Evolutionary conservation across 2,113 vertebrate species (phyloP).

Genomic region (Clarias magur): DNA sequence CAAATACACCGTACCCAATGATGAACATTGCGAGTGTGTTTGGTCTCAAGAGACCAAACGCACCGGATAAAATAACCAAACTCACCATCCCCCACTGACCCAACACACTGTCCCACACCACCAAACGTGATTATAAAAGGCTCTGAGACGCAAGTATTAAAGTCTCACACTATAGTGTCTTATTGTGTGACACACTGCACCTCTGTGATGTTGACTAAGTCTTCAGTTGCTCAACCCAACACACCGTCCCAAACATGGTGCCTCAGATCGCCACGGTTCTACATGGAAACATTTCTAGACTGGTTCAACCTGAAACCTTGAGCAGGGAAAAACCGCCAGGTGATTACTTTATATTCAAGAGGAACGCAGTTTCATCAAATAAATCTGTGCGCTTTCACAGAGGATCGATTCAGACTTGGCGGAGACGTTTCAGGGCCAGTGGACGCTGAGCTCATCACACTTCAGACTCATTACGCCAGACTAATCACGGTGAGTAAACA

Average conservation of each 20-base stretch:
- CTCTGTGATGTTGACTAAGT: too few species aligned
- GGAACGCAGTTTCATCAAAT: neutral
- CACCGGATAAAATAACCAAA: neutral
- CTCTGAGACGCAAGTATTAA: too few species aligned
- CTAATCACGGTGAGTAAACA: conserved; percentile 22
- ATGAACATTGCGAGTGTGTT: neutral
- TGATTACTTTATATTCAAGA: neutral
- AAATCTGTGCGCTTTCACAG: neutral
- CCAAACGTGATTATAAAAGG: too few species aligned
- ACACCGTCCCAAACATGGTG: neutral
- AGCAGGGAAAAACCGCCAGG: neutral
- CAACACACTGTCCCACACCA: neutral
- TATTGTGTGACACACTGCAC: too few species aligned
- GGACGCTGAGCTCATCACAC: neutral
- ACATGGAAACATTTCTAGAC: too few species aligned
- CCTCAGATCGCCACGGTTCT: neutral
- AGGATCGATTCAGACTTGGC: neutral
- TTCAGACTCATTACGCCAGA: neutral
- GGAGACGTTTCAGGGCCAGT: neutral
- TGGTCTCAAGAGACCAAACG: neutral
- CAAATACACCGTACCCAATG: neutral
- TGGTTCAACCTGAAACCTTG: neutral
- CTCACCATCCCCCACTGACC: neutral
- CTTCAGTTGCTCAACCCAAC: neutral
- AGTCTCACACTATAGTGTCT: too few species aligned